Percentiles rank a stretch among this genome's conserved stretches.
Evolutionary conservation across 2,888 invertebrate species (phyloP).

Genomic region (Harpalus rufipes): DNA sequence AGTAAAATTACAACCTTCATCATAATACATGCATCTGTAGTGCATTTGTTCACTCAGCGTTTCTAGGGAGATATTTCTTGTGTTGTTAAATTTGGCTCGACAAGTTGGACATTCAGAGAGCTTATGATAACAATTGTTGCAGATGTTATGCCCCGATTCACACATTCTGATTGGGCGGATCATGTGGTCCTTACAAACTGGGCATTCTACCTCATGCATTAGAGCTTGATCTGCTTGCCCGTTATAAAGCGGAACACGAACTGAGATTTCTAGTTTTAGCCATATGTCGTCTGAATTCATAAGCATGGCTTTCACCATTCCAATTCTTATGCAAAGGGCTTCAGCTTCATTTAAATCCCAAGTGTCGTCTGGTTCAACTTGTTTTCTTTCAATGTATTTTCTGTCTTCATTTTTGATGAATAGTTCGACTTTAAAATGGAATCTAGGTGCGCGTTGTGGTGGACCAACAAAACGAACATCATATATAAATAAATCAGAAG

Average conservation of each 20-base stretch:
- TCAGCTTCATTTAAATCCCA: constrained; percentile 46
- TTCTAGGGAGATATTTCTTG: constrained; percentile 51
- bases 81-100: constrained; percentile 40
- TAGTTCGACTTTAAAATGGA: constrained; percentile 57
- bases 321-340: constrained; percentile 48
- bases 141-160: constrained; percentile 50
- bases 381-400: constrained; percentile 58
- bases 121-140: constrained; percentile 58
- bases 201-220: constrained; percentile 61
- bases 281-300: constrained; percentile 51
- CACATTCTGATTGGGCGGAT: constrained; percentile 60
- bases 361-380: constrained; percentile 55
- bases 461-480: constrained; percentile 60
- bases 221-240: constrained; percentile 48
- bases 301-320: constrained; percentile 59
- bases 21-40: constrained; percentile 61
- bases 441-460: constrained; percentile 53
- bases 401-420: constrained; percentile 51
- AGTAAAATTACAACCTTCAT: constrained; percentile 58
- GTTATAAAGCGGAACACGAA: constrained; percentile 53
- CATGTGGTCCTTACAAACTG: constrained; percentile 63
- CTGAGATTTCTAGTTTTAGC: constrained; percentile 50
- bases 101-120: constrained; percentile 54
- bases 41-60: constrained; percentile 63
- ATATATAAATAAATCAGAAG: constrained; percentile 49